A percentile compares a stretch with the other conserved stretches of the same genome.
These are phyloP conservation scores for Oryzias dopingdopingensis DNA, from an alignment of 2,797 vertebrate genomes.

Conservation along the genomic window DNA sequence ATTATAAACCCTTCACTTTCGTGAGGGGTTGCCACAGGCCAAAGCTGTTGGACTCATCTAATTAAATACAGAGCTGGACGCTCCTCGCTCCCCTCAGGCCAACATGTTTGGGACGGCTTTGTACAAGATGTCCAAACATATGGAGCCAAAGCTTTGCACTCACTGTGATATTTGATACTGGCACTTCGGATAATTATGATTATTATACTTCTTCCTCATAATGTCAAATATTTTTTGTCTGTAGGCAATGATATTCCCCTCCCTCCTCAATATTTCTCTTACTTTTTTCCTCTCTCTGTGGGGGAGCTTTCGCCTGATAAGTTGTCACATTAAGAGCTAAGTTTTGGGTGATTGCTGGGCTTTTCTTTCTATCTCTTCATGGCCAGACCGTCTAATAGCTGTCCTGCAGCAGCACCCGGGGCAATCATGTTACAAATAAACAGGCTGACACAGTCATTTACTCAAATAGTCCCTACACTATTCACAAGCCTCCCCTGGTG, in stretches of 20 bases:
- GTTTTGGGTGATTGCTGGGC: slow-evolving; percentile 90
- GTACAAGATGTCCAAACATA: slow-evolving; percentile 72
- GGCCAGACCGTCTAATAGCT: slow-evolving; percentile 93
- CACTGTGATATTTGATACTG: slow-evolving; percentile 67
- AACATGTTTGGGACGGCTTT: slow-evolving; percentile 63
- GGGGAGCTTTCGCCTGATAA: slow-evolving; percentile 92
- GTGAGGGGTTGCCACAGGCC: slow-evolving; percentile 78
- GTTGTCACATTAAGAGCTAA: slow-evolving; percentile 98
- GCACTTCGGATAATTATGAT: slow-evolving; percentile 62
- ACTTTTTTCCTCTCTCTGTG: slow-evolving; percentile 67
- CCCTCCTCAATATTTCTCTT: slow-evolving; percentile 44
- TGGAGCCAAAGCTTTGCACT: slow-evolving; percentile 40
- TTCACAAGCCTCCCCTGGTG: slow-evolving; percentile 96
- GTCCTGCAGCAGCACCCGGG: slow-evolving; percentile 90
- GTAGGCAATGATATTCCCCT: slow-evolving; percentile 45
- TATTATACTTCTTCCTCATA: slow-evolving; percentile 38
- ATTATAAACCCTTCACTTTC: slow-evolving; percentile 78
- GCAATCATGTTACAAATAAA: slow-evolving; percentile 98
- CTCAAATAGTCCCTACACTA: slow-evolving; percentile 97
- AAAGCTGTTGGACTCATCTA: slow-evolving; percentile 87
- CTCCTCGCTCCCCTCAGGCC: slow-evolving; percentile 64
- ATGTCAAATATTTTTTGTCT: slow-evolving; percentile 48
- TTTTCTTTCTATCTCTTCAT: slow-evolving; percentile 86
- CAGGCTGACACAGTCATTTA: slow-evolving; percentile 99
- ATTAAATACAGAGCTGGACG: slow-evolving; percentile 83